Conservation (phyloP, 2,888 invertebrate species). For the Chorisops tibialis region DNA sequence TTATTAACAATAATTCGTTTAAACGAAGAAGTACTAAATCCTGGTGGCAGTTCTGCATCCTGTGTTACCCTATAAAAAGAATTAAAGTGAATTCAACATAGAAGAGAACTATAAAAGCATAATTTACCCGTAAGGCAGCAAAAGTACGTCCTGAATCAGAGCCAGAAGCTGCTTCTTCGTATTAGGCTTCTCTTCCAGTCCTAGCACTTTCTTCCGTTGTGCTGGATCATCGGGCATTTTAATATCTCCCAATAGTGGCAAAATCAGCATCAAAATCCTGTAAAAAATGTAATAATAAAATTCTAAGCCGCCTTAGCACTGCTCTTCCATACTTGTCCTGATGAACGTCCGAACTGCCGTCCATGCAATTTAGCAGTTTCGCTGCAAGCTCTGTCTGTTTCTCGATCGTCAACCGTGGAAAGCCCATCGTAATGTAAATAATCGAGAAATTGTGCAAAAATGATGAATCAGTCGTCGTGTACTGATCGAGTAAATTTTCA, state of each 20-base stretch:
- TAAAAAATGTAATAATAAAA: conserved; percentile 38
- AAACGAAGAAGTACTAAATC: conserved; percentile 72
- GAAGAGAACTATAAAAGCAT: conserved; percentile 7
- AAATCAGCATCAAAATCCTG: conserved; percentile 74
- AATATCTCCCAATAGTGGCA: conserved; percentile 74
- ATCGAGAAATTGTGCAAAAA: conserved; percentile 83
- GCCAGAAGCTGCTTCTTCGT: conserved; percentile 58
- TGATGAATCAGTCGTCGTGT: conserved; percentile 76
- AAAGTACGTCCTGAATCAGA: conserved; percentile 76
- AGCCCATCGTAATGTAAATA: conserved; percentile 90
- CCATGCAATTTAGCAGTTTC: conserved; percentile 69
- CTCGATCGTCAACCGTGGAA: conserved; percentile 71
- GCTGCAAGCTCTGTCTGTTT: conserved; percentile 75
- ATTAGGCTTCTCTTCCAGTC: conserved; percentile 68
- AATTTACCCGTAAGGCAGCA: conserved; percentile 80
- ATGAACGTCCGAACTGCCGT: conserved; percentile 77
- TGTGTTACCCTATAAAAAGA: conserved; percentile 39
- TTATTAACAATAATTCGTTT: conserved; percentile 72
- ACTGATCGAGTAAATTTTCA: conserved; percentile 74
- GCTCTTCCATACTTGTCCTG: conserved; percentile 73
- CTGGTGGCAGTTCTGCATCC: conserved; percentile 61
- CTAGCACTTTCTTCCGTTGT: conserved; percentile 62
- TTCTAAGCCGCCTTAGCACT: too few species aligned
- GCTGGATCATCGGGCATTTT: conserved; percentile 60
- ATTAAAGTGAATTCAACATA: neutral